Conservation (phyloP, 1,140 invertebrate species). For the Steinernema khuongi region DNA sequence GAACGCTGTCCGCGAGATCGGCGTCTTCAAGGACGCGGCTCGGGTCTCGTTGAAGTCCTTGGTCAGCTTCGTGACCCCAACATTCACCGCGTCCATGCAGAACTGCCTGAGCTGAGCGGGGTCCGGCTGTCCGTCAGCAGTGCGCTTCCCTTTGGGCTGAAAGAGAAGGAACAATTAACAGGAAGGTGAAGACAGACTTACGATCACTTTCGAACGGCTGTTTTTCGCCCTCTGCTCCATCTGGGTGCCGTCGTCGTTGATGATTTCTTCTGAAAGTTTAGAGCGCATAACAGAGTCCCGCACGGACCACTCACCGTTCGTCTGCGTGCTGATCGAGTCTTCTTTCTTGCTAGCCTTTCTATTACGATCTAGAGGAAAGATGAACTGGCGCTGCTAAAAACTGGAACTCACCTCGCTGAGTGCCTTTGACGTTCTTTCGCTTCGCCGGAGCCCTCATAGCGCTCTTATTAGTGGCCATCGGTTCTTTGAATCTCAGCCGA, state of each 20-base stretch:
- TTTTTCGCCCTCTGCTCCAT: not conserved
- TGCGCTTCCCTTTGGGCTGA: not conserved
- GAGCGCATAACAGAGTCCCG: too few relatives aligned
- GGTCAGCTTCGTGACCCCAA: not conserved
- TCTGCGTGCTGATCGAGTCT: too few relatives aligned
- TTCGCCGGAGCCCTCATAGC: too few relatives aligned
- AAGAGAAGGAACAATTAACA: not conserved
- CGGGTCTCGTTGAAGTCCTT: constrained; percentile 7
- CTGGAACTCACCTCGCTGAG: too few relatives aligned
- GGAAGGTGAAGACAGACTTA: not conserved
- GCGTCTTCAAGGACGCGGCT: not conserved
- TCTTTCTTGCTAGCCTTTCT: too few relatives aligned
- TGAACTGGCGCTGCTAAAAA: too few relatives aligned
- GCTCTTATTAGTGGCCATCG: too few relatives aligned
- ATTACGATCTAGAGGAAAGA: too few relatives aligned
- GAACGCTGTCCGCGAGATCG: not conserved
- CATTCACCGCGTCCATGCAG: not conserved
- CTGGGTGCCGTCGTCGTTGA: not conserved
- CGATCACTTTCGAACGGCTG: not conserved
- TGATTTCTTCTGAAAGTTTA: not conserved
- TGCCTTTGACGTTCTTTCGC: too few relatives aligned
- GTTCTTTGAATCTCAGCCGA: too few relatives aligned
- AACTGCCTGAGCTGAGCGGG: not conserved
- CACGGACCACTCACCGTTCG: too few relatives aligned
- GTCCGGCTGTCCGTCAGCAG: not conserved